Evolutionary conservation across 2,888 invertebrate species (phyloP).

Genomic region (Pammene aurita): DNA sequence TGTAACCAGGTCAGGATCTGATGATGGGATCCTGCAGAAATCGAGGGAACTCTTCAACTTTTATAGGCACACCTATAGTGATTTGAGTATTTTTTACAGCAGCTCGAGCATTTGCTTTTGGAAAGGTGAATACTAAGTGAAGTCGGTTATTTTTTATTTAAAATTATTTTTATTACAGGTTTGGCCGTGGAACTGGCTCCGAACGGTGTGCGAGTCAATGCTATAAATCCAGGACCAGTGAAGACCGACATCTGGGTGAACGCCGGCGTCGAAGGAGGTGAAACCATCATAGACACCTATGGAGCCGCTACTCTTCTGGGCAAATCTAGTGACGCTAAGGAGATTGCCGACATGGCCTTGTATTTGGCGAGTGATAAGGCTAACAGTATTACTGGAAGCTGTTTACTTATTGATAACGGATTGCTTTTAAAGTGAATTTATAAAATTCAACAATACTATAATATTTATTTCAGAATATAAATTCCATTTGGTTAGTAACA

Average conservation of each 20-base stretch:
- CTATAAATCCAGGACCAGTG: constrained; percentile 8
- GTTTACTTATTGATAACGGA: constrained; percentile 40
- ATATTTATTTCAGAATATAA: too few relatives aligned
- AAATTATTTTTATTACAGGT: too few relatives aligned
- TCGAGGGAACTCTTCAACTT: too few relatives aligned
- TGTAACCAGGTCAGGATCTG: too few relatives aligned
- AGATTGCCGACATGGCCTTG: constrained; percentile 90
- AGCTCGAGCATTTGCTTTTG: too few relatives aligned
- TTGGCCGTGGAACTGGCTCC: constrained; percentile 9
- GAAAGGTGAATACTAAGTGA: too few relatives aligned
- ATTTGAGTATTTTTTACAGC: too few relatives aligned
- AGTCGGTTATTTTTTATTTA: too few relatives aligned
- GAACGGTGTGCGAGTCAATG: background rate
- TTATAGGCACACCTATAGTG: too few relatives aligned
- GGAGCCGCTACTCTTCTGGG: constrained; percentile 73
- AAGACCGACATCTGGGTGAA: background rate
- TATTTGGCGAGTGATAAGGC: constrained; percentile 88
- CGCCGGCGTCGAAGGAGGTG: background rate
- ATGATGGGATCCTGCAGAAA: too few relatives aligned
- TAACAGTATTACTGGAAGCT: constrained; percentile 39
- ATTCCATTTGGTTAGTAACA: too few relatives aligned
- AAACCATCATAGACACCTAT: background rate
- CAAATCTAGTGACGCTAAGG: constrained; percentile 88
- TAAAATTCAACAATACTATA: too few relatives aligned
- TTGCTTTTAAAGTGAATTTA: constrained; percentile 18